Evolutionary conservation across 2,888 invertebrate species (phyloP).

Genomic region (Periphyllus acericola): DNA sequence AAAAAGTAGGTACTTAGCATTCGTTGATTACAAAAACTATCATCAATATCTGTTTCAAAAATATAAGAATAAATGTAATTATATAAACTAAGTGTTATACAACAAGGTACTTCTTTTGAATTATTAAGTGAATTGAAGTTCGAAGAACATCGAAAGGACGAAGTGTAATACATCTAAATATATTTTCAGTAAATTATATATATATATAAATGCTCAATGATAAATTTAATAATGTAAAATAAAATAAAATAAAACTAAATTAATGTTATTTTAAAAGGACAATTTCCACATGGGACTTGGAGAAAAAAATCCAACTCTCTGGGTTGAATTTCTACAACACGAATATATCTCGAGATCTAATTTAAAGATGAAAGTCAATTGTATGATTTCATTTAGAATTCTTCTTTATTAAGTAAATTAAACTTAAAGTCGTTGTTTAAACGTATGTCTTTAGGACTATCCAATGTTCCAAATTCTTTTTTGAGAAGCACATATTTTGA

Average conservation of each 20-base stretch:
- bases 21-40: too few relatives aligned
- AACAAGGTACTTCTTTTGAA: too few relatives aligned
- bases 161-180: neutral
- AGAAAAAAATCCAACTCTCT: neutral
- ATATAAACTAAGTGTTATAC: too few relatives aligned
- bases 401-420: neutral
- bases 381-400: conserved; percentile 22
- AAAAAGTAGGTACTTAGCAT: too few relatives aligned
- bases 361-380: conserved; percentile 32
- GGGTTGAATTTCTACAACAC: neutral
- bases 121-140: too few relatives aligned
- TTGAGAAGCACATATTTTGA: neutral
- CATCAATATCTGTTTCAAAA: too few relatives aligned
- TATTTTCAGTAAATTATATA: neutral
- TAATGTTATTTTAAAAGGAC: neutral
- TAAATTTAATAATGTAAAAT: neutral
- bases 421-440: neutral
- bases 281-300: neutral
- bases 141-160: too few relatives aligned
- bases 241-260: conserved; percentile 1
- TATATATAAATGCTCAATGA: neutral
- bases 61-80: too few relatives aligned
- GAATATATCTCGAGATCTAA: conserved; percentile 15
- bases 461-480: neutral
- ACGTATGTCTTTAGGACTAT: neutral